These are phyloP conservation scores for Monochamus saltuarius DNA, from an alignment of 1,140 invertebrate species.

Conservation along the genomic window DNA sequence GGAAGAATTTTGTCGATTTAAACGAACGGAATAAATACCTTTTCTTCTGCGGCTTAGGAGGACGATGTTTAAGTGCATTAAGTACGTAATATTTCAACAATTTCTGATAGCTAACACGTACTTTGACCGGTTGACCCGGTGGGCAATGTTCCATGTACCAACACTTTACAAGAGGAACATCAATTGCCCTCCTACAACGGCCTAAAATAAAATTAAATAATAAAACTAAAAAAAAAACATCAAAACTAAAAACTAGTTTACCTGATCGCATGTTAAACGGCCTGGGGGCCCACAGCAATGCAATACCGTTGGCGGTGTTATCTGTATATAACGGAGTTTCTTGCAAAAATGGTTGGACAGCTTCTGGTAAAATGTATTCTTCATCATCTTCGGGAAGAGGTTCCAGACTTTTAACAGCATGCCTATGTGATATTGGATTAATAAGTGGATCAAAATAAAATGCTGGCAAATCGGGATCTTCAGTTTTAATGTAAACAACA, in stretches of 20 bases:
- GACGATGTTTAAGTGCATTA: slow-evolving; percentile 95
- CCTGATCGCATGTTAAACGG: slow-evolving; percentile 96
- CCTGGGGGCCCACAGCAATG: slow-evolving; percentile 96
- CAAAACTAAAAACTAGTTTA: slow-evolving; percentile 23
- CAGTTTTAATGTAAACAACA: slow-evolving; percentile 99
- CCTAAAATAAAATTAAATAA: slow-evolving; percentile 53
- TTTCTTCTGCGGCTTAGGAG: slow-evolving; percentile 98
- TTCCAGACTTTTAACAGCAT: slow-evolving; percentile 82
- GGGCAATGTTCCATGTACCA: slow-evolving; percentile 99
- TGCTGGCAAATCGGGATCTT: slow-evolving; percentile 99
- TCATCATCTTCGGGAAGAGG: slow-evolving; percentile 91
- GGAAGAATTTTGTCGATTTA: slow-evolving; percentile 99
- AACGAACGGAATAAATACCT: slow-evolving; percentile 97
- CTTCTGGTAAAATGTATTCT: slow-evolving; percentile 90
- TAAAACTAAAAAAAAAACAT: not conserved
- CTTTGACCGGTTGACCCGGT: slow-evolving; percentile 98
- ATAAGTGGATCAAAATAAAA: slow-evolving; percentile 99
- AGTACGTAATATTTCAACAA: slow-evolving; percentile 97
- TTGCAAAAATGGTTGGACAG: slow-evolving; percentile 88
- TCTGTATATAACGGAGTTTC: slow-evolving; percentile 97
- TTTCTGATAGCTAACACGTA: slow-evolving; percentile 98
- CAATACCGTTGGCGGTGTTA: slow-evolving; percentile 98
- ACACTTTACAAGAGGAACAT: slow-evolving; percentile 94
- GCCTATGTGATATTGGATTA: slow-evolving; percentile 96
- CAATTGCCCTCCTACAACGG: slow-evolving; percentile 85